phyloP scores from a whole-genome alignment of 2,888 invertebrate species.

The Syritta pipiens region DNA sequence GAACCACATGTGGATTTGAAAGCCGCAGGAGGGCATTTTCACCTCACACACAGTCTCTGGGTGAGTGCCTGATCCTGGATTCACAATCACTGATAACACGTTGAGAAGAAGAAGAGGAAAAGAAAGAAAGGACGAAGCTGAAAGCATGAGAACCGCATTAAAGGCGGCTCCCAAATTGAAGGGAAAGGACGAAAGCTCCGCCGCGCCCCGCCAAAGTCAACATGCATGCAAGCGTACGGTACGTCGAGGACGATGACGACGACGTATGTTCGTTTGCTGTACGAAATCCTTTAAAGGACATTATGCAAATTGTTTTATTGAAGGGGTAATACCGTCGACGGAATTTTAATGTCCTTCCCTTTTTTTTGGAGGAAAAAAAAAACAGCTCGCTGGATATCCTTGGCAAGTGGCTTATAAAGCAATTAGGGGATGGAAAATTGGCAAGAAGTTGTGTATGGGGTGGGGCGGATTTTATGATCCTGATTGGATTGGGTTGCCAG shows the following conservation, averaged over 20 bases:
- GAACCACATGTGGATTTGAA: conserved; percentile 33
- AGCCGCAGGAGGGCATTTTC: not conserved
- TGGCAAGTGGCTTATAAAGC: conserved; percentile 38
- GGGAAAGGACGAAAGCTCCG: too few species aligned
- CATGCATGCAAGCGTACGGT: too few species aligned
- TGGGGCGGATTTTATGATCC: too few species aligned
- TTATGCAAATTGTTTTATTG: conserved; percentile 48
- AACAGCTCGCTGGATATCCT: conserved; percentile 5
- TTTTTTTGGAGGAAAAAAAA: not conserved
- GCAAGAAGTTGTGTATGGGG: too few species aligned
- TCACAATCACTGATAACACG: not conserved
- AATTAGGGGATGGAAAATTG: conserved; percentile 34
- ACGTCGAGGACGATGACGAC: too few species aligned
- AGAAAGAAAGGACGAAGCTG: not conserved
- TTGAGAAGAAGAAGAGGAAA: not conserved
- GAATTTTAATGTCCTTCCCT: conserved; percentile 18
- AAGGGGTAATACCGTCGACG: not conserved
- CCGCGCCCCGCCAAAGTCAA: too few species aligned
- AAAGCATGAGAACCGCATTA: conserved; percentile 8
- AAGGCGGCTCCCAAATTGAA: not conserved
- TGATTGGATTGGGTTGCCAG: too few species aligned
- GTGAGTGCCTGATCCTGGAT: too few species aligned
- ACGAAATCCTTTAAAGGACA: conserved; percentile 26
- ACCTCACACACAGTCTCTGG: not conserved
- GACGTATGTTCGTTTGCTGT: too few species aligned